Percentiles rank a stretch among this genome's conserved stretches.
phyloP scores from a whole-genome alignment of 2,797 vertebrate genomes.

The Darevskia mixta region DNA sequence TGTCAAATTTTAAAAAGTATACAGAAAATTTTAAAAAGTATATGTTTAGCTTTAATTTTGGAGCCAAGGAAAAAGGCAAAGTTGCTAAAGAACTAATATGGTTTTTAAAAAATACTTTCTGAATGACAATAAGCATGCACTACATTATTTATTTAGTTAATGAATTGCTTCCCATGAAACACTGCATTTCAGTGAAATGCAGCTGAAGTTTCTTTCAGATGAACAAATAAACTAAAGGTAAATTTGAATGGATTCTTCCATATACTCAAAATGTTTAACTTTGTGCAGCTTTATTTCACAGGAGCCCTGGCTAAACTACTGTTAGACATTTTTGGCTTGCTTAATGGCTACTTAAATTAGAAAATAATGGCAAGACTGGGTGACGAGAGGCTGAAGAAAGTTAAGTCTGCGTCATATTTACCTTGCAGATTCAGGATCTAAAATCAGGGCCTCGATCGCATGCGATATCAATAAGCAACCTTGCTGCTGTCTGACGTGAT shows the following conservation, averaged over 20 bases:
- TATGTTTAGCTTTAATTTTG: background rate
- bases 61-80: background rate
- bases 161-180: too few relatives aligned
- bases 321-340: slow-evolving; percentile 10
- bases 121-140: background rate
- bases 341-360: slow-evolving; percentile 38
- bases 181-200: background rate
- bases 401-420: slow-evolving; percentile 70
- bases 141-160: background rate
- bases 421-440: slow-evolving; percentile 95
- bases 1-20: background rate
- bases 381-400: background rate
- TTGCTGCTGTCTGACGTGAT: slow-evolving; percentile 90
- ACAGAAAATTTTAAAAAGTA: background rate
- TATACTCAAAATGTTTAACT: background rate
- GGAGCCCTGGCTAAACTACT: background rate
- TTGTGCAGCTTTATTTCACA: background rate
- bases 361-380: background rate
- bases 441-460: slow-evolving; percentile 93
- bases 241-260: background rate
- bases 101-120: background rate
- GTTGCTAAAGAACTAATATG: background rate
- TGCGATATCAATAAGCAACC: slow-evolving; percentile 96
- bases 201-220: background rate
- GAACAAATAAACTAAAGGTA: background rate